Conservation (phyloP, 2,113 vertebrate species). For the Puntigrus tetrazona region DNA sequence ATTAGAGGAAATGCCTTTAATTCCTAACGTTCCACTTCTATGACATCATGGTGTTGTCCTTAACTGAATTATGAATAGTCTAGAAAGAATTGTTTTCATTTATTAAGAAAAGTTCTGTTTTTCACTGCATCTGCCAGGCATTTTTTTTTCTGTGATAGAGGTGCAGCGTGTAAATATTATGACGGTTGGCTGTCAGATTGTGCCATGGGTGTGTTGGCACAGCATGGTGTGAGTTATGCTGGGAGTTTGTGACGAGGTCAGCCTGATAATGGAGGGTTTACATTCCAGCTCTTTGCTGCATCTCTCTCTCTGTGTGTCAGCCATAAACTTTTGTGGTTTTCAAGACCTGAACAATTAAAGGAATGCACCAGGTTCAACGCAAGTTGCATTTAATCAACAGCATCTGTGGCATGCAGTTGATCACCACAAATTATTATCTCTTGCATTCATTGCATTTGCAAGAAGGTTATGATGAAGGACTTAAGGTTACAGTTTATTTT, state of each 20-base stretch:
- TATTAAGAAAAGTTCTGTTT: constrained; percentile 72
- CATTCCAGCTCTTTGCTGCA: constrained; percentile 72
- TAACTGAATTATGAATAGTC: constrained; percentile 67
- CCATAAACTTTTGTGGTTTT: constrained; percentile 59
- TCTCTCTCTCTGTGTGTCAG: constrained; percentile 67
- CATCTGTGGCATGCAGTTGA: neutral
- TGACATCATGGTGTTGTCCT: constrained; percentile 66
- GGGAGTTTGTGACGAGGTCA: constrained; percentile 66
- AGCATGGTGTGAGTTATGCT: constrained; percentile 65
- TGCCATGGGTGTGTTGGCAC: constrained; percentile 60
- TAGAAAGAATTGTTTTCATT: constrained; percentile 72
- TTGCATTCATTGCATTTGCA: neutral
- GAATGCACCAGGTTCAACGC: neutral
- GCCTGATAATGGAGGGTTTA: constrained; percentile 66
- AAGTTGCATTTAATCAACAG: neutral
- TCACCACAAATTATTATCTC: neutral
- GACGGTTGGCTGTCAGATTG: constrained; percentile 73
- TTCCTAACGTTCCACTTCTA: constrained; percentile 55
- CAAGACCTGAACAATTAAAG: neutral
- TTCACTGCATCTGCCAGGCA: constrained; percentile 57
- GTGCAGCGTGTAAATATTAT: constrained; percentile 88
- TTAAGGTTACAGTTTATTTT: too few species aligned
- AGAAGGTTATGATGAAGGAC: too few species aligned
- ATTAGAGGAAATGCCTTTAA: constrained; percentile 62
- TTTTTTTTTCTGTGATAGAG: constrained; percentile 70